phyloP scores from a whole-genome alignment of 1,140 invertebrate genomes.

The Trichonephila clavipes region DNA sequence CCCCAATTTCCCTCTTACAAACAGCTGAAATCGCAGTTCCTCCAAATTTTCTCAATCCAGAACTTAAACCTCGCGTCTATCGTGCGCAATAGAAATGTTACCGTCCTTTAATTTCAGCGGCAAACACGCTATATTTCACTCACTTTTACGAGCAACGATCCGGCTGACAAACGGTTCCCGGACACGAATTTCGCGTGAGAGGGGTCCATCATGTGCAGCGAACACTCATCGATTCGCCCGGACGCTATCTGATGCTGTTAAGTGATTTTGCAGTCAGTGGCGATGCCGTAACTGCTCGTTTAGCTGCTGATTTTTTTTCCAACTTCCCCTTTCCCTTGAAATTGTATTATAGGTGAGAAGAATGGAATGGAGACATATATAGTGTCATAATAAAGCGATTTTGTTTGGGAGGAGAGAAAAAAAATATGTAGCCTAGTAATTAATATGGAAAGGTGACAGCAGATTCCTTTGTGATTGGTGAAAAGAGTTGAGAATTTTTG shows the following conservation, averaged over 20 bases:
- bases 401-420: neutral
- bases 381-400: neutral
- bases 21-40: neutral
- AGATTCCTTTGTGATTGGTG: neutral
- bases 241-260: constrained; percentile 56
- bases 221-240: constrained; percentile 28
- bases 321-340: neutral
- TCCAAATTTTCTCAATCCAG: neutral
- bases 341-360: neutral
- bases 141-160: constrained; percentile 36
- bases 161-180: constrained; percentile 54
- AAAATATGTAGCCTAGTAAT: neutral
- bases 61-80: neutral
- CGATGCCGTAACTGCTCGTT: neutral
- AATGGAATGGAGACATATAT: neutral
- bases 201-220: constrained; percentile 2
- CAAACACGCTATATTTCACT: constrained; percentile 35
- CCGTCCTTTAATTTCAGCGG: neutral
- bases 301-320: neutral
- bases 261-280: constrained; percentile 38
- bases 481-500: neutral
- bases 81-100: neutral
- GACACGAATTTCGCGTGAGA: constrained; percentile 57
- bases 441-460: neutral
- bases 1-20: neutral